phyloP scores from a whole-genome alignment of 2,797 vertebrate species.

The Antrozous pallidus region DNA sequence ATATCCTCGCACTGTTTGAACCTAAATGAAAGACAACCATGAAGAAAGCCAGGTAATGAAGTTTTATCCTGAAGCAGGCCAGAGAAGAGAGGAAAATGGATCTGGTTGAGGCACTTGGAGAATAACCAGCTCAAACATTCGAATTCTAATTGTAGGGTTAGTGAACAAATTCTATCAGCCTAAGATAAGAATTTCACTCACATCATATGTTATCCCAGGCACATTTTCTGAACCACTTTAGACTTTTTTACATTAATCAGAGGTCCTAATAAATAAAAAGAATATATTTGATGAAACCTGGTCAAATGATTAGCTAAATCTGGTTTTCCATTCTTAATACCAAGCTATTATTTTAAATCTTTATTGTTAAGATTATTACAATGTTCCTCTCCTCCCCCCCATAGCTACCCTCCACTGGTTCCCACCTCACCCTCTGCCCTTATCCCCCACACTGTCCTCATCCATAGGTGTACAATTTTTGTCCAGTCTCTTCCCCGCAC shows the following conservation, averaged over 20 bases:
- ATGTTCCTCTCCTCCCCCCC: too few relatives aligned
- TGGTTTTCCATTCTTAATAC: background rate
- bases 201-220: background rate
- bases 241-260: background rate
- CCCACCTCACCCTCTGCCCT: too few relatives aligned
- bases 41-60: background rate
- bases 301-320: background rate
- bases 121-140: background rate
- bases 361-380: too few relatives aligned
- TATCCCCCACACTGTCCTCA: too few relatives aligned
- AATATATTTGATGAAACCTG: background rate
- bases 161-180: background rate
- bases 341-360: too few relatives aligned
- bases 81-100: background rate
- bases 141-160: background rate
- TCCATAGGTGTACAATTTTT: too few relatives aligned
- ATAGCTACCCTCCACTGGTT: too few relatives aligned
- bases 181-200: background rate
- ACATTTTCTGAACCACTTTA: background rate
- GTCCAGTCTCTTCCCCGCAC: too few relatives aligned
- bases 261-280: background rate
- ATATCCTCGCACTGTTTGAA: background rate
- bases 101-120: background rate
- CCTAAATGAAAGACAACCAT: background rate
- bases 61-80: background rate